Evolutionary conservation across 2,797 vertebrate genomes (phyloP).

Genomic region (Chelmon rostratus): DNA sequence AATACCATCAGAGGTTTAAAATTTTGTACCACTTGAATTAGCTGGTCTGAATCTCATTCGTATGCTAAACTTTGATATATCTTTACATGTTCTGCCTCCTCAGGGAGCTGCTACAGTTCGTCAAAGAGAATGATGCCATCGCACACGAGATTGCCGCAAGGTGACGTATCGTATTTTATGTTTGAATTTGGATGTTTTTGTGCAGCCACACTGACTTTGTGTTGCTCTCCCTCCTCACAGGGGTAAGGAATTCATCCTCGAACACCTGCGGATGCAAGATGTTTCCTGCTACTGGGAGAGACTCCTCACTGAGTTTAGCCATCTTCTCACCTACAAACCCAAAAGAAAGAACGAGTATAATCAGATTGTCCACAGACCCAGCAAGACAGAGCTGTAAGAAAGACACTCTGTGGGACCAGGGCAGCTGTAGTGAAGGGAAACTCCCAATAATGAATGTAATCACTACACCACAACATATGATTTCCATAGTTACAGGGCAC

Average conservation of each 20-base stretch:
- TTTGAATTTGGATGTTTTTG: not conserved
- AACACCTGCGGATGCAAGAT: constrained; percentile 93
- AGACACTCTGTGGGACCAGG: not conserved
- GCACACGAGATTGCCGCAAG: constrained; percentile 91
- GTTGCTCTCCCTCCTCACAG: constrained; percentile 76
- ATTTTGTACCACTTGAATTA: no score
- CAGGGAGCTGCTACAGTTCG: constrained; percentile 94
- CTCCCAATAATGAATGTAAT: constrained; percentile 40
- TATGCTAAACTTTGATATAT: not conserved
- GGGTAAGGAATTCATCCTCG: constrained; percentile 91
- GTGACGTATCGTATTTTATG: constrained; percentile 71
- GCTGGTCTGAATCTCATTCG: not conserved
- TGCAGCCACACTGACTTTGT: not conserved
- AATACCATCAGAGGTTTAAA: no score
- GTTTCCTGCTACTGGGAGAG: constrained; percentile 95
- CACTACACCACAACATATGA: not conserved
- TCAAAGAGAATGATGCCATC: constrained; percentile 91
- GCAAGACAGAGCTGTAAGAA: constrained; percentile 89
- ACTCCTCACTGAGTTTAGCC: constrained; percentile 91
- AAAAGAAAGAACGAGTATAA: constrained; percentile 85
- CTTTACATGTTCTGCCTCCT: constrained; percentile 16
- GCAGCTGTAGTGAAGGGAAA: constrained; percentile 17
- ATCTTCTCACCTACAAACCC: constrained; percentile 90
- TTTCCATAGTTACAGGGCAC: not conserved
- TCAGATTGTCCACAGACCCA: constrained; percentile 82